A percentile compares a stretch with the other conserved stretches of the same genome.
Conservation (phyloP, 2,113 vertebrate genomes). For the Dunckerocampus dactyliophorus region DNA sequence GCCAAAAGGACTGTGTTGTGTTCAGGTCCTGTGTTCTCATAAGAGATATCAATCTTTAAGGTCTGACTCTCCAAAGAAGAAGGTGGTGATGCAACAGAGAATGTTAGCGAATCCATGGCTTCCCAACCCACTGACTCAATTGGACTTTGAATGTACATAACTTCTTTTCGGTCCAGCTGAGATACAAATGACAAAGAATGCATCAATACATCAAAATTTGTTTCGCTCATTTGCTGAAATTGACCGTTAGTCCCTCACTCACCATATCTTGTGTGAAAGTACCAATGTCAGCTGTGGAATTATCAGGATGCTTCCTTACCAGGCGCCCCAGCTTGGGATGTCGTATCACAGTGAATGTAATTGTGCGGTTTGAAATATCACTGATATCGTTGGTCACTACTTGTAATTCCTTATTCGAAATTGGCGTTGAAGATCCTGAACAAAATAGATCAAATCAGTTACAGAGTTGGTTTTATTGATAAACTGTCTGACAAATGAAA, state of each 20-base stretch:
- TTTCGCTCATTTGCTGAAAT: conserved; percentile 7
- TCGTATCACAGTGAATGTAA: conserved; percentile 73
- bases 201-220: conserved; percentile 15
- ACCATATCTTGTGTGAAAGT: conserved; percentile 87
- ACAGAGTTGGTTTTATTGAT: background rate
- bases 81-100: conserved; percentile 77
- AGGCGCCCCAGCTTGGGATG: conserved; percentile 80
- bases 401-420: conserved; percentile 76
- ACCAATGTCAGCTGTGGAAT: conserved; percentile 71
- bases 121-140: conserved; percentile 73
- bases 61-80: conserved; percentile 73
- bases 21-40: conserved; percentile 75
- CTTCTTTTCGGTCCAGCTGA: conserved; percentile 78
- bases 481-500: conserved; percentile 3
- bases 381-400: conserved; percentile 80
- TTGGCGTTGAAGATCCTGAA: conserved; percentile 73
- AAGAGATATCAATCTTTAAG: conserved; percentile 82
- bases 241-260: conserved; percentile 49
- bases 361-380: conserved; percentile 70
- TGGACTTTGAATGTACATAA: conserved; percentile 76
- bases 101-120: conserved; percentile 78
- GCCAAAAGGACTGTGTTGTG: conserved; percentile 73
- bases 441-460: background rate
- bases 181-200: conserved; percentile 15
- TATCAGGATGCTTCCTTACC: conserved; percentile 64